Evolutionary conservation across 2,113 vertebrate genomes (phyloP).

Genomic region (Laterallus jamaicensis): DNA sequence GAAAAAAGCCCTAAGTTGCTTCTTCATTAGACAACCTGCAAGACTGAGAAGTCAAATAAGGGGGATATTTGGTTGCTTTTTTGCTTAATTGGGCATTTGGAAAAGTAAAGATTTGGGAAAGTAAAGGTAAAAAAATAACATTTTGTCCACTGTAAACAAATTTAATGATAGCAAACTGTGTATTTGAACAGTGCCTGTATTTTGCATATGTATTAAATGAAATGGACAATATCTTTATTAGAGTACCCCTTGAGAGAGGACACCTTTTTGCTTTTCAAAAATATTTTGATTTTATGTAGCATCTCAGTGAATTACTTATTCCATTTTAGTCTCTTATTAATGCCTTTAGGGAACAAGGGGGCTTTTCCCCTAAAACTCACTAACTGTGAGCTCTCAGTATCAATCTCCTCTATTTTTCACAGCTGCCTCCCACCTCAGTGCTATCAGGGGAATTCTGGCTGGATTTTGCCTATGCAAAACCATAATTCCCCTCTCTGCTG

Average conservation of each 20-base stretch:
- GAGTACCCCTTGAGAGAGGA: neutral
- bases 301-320: constrained; percentile 9
- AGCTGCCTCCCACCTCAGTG: neutral
- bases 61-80: neutral
- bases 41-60: neutral
- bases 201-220: neutral
- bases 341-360: neutral
- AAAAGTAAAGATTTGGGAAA: neutral
- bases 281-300: constrained; percentile 31
- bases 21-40: neutral
- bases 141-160: neutral
- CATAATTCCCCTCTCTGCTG: neutral
- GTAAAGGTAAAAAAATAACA: neutral
- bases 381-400: neutral
- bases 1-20: constrained; percentile 15
- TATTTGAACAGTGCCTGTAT: neutral
- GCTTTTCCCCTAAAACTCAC: constrained; percentile 8
- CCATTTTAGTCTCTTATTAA: neutral
- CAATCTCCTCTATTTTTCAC: neutral
- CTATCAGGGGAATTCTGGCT: neutral
- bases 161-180: neutral
- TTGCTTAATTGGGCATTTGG: neutral
- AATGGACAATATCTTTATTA: neutral
- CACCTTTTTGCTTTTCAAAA: constrained; percentile 21
- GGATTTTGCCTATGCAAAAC: constrained; percentile 30